Percentiles rank a stretch among this genome's conserved stretches.
Conservation (phyloP, 2,797 vertebrate species). For the Neostethus bicornis region DNA sequence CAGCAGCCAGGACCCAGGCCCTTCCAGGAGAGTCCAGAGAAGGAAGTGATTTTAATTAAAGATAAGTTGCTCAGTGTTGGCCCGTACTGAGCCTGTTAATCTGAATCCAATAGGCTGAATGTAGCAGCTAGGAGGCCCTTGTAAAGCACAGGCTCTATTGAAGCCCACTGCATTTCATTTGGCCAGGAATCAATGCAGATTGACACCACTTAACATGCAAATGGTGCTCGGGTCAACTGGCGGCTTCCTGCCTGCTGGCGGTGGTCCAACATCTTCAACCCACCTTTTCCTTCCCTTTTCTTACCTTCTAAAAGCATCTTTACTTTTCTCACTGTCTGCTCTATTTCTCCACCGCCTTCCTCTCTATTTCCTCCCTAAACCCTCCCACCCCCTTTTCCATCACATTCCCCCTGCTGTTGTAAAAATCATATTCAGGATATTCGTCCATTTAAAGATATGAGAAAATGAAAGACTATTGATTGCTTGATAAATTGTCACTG, state of each 20-base stretch:
- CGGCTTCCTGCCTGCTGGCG: slow-evolving; percentile 70
- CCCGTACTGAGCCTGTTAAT: slow-evolving; percentile 91
- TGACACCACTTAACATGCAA: slow-evolving; percentile 97
- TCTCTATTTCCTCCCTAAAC: background rate
- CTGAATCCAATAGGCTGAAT: slow-evolving; percentile 95
- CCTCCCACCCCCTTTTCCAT: slow-evolving; percentile 45
- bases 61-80: slow-evolving; percentile 93
- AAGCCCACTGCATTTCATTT: slow-evolving; percentile 90
- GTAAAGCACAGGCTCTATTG: slow-evolving; percentile 91
- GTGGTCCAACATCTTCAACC: slow-evolving; percentile 56
- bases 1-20: background rate
- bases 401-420: slow-evolving; percentile 65
- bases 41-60: slow-evolving; percentile 98
- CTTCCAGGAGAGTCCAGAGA: slow-evolving; percentile 29
- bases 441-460: slow-evolving; percentile 78
- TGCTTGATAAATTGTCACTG: slow-evolving; percentile 70
- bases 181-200: slow-evolving; percentile 92
- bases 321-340: background rate
- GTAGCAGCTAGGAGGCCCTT: slow-evolving; percentile 87
- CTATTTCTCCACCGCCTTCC: slow-evolving; percentile 1
- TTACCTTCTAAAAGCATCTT: background rate
- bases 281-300: slow-evolving; percentile 10
- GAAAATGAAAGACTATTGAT: slow-evolving; percentile 79
- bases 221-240: slow-evolving; percentile 81
- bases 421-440: slow-evolving; percentile 79